Evolutionary conservation across 2,113 vertebrate species (phyloP).

Genomic region (Orcinus orca): DNA sequence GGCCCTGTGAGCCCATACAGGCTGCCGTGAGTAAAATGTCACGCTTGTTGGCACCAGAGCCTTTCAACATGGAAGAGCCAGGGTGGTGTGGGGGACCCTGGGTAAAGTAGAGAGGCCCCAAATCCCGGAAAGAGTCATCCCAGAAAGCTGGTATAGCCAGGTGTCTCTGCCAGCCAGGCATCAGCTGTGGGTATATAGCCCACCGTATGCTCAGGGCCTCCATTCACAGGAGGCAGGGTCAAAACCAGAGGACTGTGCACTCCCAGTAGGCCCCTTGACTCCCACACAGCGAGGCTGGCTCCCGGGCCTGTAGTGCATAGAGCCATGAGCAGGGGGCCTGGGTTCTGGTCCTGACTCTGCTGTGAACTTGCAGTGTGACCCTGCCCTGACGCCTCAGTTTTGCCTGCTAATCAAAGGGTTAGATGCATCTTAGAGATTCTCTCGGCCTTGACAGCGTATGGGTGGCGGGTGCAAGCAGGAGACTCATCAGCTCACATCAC

Average conservation of each 20-base stretch:
- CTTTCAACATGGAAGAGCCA: not conserved
- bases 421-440: conserved; percentile 11
- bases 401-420: not conserved
- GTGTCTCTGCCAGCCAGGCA: not conserved
- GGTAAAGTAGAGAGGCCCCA: not conserved
- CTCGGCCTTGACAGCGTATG: not conserved
- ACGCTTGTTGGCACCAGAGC: not conserved
- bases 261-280: not conserved
- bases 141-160: not conserved
- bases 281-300: not conserved
- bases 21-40: not conserved
- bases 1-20: not conserved
- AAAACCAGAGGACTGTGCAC: not conserved
- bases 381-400: conserved; percentile 39
- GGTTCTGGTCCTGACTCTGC: conserved; percentile 43
- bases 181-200: fast-evolving
- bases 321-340: not conserved
- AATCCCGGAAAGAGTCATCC: not conserved
- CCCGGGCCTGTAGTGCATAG: not conserved
- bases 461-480: not conserved
- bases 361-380: conserved; percentile 65
- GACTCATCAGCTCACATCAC: not conserved
- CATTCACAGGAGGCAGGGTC: not conserved
- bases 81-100: not conserved
- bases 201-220: not conserved